These are phyloP conservation scores for Troides aeacus DNA, from an alignment of 2,888 invertebrate genomes.

Conservation along the genomic window DNA sequence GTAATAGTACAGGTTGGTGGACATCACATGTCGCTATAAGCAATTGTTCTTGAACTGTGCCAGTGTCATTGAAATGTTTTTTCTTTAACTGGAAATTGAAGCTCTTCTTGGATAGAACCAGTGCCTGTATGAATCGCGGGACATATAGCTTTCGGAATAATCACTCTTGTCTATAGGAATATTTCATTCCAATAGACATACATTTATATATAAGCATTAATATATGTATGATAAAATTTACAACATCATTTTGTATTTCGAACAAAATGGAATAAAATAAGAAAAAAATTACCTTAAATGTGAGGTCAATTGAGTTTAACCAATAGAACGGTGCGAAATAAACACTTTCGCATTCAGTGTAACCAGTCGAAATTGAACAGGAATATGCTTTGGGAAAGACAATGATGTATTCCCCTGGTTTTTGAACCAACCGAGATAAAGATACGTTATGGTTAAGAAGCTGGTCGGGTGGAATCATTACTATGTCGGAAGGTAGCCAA, in stretches of 20 bases:
- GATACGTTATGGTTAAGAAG: constrained; percentile 88
- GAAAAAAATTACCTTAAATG: constrained; percentile 81
- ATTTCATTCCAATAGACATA: no score
- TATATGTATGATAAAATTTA: neutral
- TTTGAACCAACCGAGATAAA: constrained; percentile 88
- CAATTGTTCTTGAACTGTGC: neutral
- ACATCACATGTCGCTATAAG: neutral
- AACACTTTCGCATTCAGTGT: constrained; percentile 93
- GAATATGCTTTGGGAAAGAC: constrained; percentile 93
- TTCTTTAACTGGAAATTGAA: no score
- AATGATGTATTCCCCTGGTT: constrained; percentile 92
- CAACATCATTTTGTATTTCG: neutral
- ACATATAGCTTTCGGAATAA: no score
- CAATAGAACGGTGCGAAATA: constrained; percentile 92
- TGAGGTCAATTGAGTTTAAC: constrained; percentile 85
- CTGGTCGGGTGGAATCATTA: constrained; percentile 93
- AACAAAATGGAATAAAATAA: no score
- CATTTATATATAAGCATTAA: no score
- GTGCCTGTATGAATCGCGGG: no score
- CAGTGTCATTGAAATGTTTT: neutral
- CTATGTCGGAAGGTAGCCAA: constrained; percentile 95
- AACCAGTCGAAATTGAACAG: constrained; percentile 92
- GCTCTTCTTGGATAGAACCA: no score
- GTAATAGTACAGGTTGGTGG: neutral
- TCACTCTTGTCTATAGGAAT: no score